Evolutionary conservation across 1,140 invertebrate species (phyloP), one percentile per base, ranked within the genome.

Genomic region (Bombus terrestris): DNA sequence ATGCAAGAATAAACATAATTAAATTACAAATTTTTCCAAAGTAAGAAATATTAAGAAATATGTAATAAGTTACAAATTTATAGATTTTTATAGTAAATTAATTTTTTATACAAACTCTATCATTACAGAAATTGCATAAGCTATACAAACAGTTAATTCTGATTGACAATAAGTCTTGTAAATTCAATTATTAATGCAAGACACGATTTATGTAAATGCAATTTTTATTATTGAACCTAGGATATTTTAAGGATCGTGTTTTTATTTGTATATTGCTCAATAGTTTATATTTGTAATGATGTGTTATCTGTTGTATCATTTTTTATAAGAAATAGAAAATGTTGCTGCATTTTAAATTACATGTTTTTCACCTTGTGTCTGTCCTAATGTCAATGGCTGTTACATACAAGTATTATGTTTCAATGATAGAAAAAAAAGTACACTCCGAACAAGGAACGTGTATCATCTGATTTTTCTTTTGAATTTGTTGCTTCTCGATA

Each of bases 361-460:
- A 69, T 86, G 37, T 84, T 62, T 83, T 84, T 78, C 64, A 71
- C 53, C 43, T 91, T 66, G 71, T 32, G 15, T 62, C 9, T 35
- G 18, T 53, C 47, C 59, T 22, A 35, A 37, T 10, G 6, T 43
- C 10, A 47, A 15, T 25, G 35, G 28, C 5, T 62, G 35, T 79
- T 71, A 74, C n/a, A 18, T 43, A 37, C 1, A 57, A 25, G 13
- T 59, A 72, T 92, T 83, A 93, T 83, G 93, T 95, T 92, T 95
- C 95, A 47, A 97, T 93, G 91, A 96, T 91, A 87, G 97, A 96
- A 83, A 95, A 94, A 92, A 97, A 96, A 13, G 97, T 97, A 94
- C 97, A 97, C 90, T 97, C 96, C 91, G 96, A 95, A 94, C 97
- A 97, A 64, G 95, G 94, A 79, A 97, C 93, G 2, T 94, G 87